Percentiles rank a stretch among this genome's conserved stretches.
Conservation (phyloP, 35 echinoderm and acorn worm species). For the Ophioderma brevispina region DNA sequence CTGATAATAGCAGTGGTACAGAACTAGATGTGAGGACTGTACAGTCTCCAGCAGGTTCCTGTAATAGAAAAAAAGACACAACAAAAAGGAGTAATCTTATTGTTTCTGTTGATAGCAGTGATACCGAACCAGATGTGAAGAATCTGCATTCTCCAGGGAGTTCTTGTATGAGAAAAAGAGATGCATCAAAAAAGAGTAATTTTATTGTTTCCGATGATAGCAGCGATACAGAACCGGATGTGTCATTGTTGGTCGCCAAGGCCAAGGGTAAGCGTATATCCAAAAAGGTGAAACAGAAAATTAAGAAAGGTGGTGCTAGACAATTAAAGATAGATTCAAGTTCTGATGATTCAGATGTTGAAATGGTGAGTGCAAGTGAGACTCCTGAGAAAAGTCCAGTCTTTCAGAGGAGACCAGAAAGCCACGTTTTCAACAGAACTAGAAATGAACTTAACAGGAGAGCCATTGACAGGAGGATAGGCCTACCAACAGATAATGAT, state of each 20-base stretch:
- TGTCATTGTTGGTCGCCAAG: not conserved
- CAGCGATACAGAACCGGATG: not conserved
- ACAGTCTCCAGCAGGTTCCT: no score
- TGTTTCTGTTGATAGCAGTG: no score
- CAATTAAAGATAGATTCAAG: not conserved
- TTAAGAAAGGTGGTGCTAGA: not conserved
- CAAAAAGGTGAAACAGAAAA: not conserved
- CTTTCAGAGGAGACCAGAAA: not conserved
- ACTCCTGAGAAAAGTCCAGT: not conserved
- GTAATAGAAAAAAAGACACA: no score
- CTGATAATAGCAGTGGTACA: no score
- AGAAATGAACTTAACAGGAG: not conserved
- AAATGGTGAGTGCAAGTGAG: not conserved
- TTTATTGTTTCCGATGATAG: not conserved
- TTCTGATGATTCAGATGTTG: not conserved
- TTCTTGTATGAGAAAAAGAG: no score
- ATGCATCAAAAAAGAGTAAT: no score
- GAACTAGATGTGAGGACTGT: no score
- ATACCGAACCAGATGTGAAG: no score
- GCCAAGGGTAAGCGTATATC: not conserved
- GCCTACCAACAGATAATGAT: not conserved
- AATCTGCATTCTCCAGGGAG: no score
- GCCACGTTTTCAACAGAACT: no score
- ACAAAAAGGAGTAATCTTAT: no score
- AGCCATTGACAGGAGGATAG: not conserved